phyloP scores from a whole-genome alignment of 2,797 vertebrate species.

The Spondyliosoma cantharus region DNA sequence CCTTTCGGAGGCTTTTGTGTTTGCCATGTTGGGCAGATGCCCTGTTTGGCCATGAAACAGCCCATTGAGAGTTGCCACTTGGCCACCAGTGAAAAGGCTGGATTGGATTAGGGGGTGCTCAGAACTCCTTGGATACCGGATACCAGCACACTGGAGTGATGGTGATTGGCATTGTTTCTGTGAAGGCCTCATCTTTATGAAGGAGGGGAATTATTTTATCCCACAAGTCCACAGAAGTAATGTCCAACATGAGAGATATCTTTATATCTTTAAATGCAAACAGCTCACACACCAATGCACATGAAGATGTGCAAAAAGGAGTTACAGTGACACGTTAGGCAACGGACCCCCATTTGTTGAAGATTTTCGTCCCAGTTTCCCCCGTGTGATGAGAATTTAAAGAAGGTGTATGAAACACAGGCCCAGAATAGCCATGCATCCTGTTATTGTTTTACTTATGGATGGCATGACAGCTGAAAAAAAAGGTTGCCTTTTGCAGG shows the following conservation, averaged over 20 bases:
- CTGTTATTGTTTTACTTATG: too few species aligned
- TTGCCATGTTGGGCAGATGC: constrained; percentile 70
- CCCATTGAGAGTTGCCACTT: constrained; percentile 78
- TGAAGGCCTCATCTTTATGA: constrained; percentile 57
- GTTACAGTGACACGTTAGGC: too few species aligned
- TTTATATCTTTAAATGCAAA: constrained; percentile 9
- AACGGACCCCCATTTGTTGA: background rate
- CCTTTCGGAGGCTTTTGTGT: constrained; percentile 67
- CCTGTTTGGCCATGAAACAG: constrained; percentile 75
- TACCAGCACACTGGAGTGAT: constrained; percentile 69
- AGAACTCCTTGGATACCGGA: constrained; percentile 80
- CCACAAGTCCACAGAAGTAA: constrained; percentile 30
- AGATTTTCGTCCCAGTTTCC: too few species aligned
- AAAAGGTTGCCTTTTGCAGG: too few species aligned
- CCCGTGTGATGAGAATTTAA: too few species aligned
- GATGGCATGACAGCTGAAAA: too few species aligned
- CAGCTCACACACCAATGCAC: background rate
- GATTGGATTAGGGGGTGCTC: constrained; percentile 63
- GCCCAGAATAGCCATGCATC: too few species aligned
- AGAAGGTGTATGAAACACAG: too few species aligned
- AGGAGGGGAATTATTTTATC: constrained; percentile 47
- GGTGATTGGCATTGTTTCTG: constrained; percentile 68
- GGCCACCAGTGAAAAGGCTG: constrained; percentile 80
- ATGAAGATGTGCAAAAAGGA: background rate
- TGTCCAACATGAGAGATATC: constrained; percentile 17